Conservation (phyloP, 2,797 vertebrate species). For the Sebastes paucispinis region DNA sequence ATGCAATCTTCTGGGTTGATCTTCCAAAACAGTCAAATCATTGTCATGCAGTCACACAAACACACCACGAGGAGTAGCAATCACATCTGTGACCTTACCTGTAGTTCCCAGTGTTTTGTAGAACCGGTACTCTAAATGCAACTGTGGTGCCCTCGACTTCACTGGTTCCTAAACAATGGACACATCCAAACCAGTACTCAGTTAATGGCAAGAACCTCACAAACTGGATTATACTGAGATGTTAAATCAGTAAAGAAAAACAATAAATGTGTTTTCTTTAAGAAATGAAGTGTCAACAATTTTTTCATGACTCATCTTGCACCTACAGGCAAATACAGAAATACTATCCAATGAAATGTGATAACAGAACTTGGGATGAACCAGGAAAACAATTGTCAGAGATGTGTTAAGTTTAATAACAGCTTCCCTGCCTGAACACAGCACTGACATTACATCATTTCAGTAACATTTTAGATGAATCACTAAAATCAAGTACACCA, state of each 20-base stretch:
- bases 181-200: conserved; percentile 32
- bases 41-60: conserved; percentile 18
- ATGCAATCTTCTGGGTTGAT: conserved; percentile 55
- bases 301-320: conserved; percentile 13
- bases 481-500: neutral
- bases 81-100: conserved; percentile 81
- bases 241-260: neutral
- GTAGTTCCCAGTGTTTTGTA: conserved; percentile 97
- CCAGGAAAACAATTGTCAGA: neutral
- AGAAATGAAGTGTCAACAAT: neutral
- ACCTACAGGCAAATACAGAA: neutral
- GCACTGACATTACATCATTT: neutral
- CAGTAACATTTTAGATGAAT: neutral
- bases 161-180: conserved; percentile 92
- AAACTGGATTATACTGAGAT: neutral
- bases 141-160: conserved; percentile 97
- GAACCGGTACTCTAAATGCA: conserved; percentile 99
- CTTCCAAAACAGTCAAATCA: conserved; percentile 54
- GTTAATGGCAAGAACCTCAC: conserved; percentile 4
- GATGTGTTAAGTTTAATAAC: neutral
- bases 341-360: neutral
- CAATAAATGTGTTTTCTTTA: neutral
- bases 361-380: neutral
- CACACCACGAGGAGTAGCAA: neutral
- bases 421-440: neutral